Percentiles rank a stretch among this genome's conserved stretches.
phyloP scores from a whole-genome alignment of 2,888 invertebrate species.

The Sturmia bella region DNA sequence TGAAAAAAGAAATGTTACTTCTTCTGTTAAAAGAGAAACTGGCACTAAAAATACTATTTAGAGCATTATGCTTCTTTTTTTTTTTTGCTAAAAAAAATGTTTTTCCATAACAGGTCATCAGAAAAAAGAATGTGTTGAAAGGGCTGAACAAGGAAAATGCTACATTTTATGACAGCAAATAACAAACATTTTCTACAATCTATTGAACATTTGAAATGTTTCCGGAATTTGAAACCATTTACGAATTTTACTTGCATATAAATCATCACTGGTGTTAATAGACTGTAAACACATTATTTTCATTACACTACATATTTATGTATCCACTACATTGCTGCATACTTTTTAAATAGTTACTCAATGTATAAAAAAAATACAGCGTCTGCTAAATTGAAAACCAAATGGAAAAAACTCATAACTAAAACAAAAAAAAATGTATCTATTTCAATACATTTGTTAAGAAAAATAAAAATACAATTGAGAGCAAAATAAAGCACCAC shows the following conservation, averaged over 20 bases:
- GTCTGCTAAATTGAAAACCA: slow-evolving; percentile 33
- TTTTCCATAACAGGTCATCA: slow-evolving; percentile 51
- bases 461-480: slow-evolving; percentile 26
- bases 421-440: too few relatives aligned
- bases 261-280: slow-evolving; percentile 60
- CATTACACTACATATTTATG: background rate
- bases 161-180: slow-evolving; percentile 45
- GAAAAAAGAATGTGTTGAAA: background rate
- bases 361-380: background rate
- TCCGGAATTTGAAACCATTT: slow-evolving; percentile 69
- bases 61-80: slow-evolving; percentile 24
- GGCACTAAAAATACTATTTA: slow-evolving; percentile 37
- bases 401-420: slow-evolving; percentile 38
- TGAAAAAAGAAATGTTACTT: background rate
- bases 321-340: background rate
- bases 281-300: slow-evolving; percentile 61
- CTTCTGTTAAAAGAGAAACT: background rate
- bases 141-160: slow-evolving; percentile 42
- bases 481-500: slow-evolving; percentile 2
- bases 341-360: slow-evolving; percentile 12
- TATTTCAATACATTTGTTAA: slow-evolving; percentile 33
- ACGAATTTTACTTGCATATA: slow-evolving; percentile 58
- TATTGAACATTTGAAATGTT: slow-evolving; percentile 62
- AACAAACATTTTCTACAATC: slow-evolving; percentile 45
- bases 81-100: slow-evolving; percentile 1